phyloP scores from a whole-genome alignment of 2,113 vertebrate species.

The Todiramphus saurophagus region DNA sequence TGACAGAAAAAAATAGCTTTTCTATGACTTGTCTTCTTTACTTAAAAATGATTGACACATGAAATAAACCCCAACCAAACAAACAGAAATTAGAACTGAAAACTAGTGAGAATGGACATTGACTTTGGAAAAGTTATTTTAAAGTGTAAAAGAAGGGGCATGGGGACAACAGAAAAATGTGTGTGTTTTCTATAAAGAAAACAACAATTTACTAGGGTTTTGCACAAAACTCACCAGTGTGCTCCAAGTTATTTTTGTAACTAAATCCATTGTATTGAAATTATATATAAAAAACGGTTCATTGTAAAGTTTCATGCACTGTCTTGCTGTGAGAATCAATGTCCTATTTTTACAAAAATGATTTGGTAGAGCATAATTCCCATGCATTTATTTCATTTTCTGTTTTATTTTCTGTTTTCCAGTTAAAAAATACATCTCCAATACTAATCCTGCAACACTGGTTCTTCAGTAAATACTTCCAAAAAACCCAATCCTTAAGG shows the following conservation, averaged over 20 bases:
- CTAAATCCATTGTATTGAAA: neutral
- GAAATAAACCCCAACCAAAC: neutral
- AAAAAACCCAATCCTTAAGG: neutral
- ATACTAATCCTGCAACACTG: neutral
- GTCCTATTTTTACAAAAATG: neutral
- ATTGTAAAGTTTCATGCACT: neutral
- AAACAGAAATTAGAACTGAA: accelerated
- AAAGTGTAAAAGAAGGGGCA: neutral
- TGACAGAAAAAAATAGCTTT: neutral
- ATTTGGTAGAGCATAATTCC: neutral
- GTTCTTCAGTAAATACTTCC: neutral
- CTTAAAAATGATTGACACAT: neutral
- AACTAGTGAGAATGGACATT: neutral
- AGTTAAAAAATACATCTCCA: neutral
- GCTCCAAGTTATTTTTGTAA: neutral
- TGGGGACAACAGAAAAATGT: neutral
- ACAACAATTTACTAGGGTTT: neutral
- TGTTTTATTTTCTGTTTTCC: neutral
- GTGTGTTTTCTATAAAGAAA: neutral
- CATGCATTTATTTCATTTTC: neutral
- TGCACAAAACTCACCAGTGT: neutral
- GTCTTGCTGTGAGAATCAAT: neutral
- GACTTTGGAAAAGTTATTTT: neutral
- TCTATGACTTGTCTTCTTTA: neutral
- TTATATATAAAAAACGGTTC: neutral